Evolutionary conservation across 1,140 invertebrate species (phyloP), one percentile per base, ranked within the genome.

Genomic region (Acromyrmex charruanus): DNA sequence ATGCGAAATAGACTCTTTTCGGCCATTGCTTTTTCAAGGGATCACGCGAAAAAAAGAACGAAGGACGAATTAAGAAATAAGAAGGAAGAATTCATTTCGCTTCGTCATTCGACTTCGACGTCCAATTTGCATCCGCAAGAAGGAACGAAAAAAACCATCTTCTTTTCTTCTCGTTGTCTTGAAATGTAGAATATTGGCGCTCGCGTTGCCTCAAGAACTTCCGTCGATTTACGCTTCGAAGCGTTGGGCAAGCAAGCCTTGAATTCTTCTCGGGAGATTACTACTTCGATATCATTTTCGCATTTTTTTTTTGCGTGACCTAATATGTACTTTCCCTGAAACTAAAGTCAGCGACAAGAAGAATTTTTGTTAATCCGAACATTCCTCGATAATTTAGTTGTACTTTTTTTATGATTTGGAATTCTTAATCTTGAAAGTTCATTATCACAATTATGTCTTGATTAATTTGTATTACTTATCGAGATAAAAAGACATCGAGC

Each of bases 111-210:
- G 66, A 71, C 18, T 68, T 74, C 51, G 44, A 87, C 55, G 44
- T 71, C 10, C 69, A 88, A 88, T 87, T 88, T 87, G 87, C 49
- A 28, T 72, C 25, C 31, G 6, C 16, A 55, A n/a, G 25, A 2
- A 69, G 51, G 53, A 35, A 79, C 55, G 58, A 63, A 84, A 72
- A 28, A 75, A 74, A 39, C 39, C 7, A 35, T 7, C 5, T 58
- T 21, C 31, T 61, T 25, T 51, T 84, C 7, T 49, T 72, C 53
- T 58, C 25, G 39, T 74, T 82, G 25, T 18, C 21, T 74, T 39
- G 68, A 82, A 74, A 84, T 7, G 10, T 25, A 9, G 55, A 75
- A 84, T 75, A 61, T 74, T 25, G 39, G 7, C 28, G 28, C 72
- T 14, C 39, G 31, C 25, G 44, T 74, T 63, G 55, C 61, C 21